These are phyloP conservation scores for Acholoe squamosa DNA, from an alignment of 2,888 invertebrate species.

Conservation along the genomic window DNA sequence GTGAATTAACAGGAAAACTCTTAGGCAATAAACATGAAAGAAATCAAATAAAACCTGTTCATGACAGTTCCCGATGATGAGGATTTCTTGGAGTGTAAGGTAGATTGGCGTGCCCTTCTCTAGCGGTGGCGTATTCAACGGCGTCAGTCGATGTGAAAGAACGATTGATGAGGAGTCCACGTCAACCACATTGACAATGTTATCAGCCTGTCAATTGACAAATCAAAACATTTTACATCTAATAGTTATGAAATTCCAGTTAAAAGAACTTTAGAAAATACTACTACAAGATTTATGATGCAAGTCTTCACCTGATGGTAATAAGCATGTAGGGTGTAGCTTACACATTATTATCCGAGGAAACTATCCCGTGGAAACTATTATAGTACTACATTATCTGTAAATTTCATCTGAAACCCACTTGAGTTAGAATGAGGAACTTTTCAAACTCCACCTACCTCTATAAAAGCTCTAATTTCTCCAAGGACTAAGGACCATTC, in stretches of 20 bases:
- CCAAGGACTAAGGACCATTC: conserved; percentile 97
- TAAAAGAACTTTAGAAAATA: too few relatives aligned
- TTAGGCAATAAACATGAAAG: too few relatives aligned
- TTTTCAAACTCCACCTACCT: conserved; percentile 72
- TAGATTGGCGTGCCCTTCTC: conserved; percentile 94
- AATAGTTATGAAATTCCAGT: not conserved
- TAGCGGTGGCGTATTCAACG: conserved; percentile 92
- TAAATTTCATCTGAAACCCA: too few relatives aligned
- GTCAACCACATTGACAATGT: conserved; percentile 93
- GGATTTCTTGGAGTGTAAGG: conserved; percentile 94
- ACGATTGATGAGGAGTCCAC: conserved; percentile 92
- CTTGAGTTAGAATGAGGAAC: not conserved
- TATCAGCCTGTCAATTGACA: conserved; percentile 87
- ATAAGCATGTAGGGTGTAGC: too few relatives aligned
- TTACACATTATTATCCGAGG: too few relatives aligned
- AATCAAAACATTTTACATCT: too few relatives aligned
- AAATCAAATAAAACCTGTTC: conserved; percentile 87
- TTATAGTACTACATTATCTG: too few relatives aligned
- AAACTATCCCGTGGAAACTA: too few relatives aligned
- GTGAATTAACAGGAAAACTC: too few relatives aligned
- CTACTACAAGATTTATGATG: too few relatives aligned
- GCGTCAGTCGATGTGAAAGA: conserved; percentile 93
- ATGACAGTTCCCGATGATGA: conserved; percentile 95
- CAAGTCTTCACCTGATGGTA: too few relatives aligned
- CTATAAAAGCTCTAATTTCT: conserved; percentile 96